Evolutionary conservation across 2,888 invertebrate species (phyloP).

Genomic region (Polymixis lichenea): DNA sequence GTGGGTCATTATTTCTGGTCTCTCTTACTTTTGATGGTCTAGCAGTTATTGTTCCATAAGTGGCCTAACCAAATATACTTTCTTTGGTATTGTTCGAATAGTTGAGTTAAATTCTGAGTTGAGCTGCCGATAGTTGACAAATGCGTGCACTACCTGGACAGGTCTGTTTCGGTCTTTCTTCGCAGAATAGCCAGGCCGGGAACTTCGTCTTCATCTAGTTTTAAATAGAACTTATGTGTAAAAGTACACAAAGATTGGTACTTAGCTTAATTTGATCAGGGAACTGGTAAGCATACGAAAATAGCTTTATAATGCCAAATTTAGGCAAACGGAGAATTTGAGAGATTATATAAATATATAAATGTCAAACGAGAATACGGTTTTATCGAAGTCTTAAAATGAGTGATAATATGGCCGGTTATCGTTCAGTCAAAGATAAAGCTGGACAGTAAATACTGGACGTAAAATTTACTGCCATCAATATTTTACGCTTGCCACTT

Average conservation of each 20-base stretch:
- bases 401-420: not conserved
- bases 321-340: not conserved
- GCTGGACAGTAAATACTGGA: not conserved
- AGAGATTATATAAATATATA: not conserved
- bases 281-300: slow-evolving; percentile 1
- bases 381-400: not conserved
- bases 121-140: too few species aligned
- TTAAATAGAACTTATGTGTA: too few species aligned
- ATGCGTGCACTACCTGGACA: too few species aligned
- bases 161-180: too few species aligned
- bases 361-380: not conserved
- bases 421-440: not conserved
- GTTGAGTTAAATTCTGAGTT: too few species aligned
- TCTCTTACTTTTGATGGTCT: not conserved
- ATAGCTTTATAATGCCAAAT: slow-evolving; percentile 11
- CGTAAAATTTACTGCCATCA: not conserved
- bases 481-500: slow-evolving; percentile 2
- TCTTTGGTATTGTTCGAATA: not conserved
- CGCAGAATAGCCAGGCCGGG: too few species aligned
- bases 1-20: not conserved
- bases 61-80: not conserved
- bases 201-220: too few species aligned
- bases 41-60: not conserved
- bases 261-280: slow-evolving; percentile 1
- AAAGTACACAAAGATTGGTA: slow-evolving; percentile 13